Percentiles rank a stretch among this genome's conserved stretches.
These are phyloP conservation scores for Aurelia sp. DNA, from an alignment of 30 jellyfish, hydroid and myxozoan species.

Conservation along the genomic window DNA sequence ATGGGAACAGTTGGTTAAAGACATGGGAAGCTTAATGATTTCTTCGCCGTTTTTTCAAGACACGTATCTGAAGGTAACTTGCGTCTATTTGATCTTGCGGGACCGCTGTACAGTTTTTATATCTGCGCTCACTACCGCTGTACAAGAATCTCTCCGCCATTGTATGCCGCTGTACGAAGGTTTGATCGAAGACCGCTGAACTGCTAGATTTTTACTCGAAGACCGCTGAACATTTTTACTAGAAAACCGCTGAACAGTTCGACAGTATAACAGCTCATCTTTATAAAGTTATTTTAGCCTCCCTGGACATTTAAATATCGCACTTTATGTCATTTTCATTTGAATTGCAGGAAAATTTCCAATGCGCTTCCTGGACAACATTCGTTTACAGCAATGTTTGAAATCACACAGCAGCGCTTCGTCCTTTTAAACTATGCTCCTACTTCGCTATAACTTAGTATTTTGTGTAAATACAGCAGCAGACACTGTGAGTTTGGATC, in stretches of 20 bases:
- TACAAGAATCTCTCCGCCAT: conserved; percentile 28
- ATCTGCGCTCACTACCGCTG: conserved; percentile 11
- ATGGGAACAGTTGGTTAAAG: not conserved
- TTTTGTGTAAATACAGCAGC: too few species aligned
- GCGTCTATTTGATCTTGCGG: not conserved
- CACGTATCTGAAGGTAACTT: conserved; percentile 40
- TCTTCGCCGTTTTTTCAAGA: conserved; percentile 31
- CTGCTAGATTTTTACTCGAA: not conserved
- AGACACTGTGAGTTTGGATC: too few species aligned
- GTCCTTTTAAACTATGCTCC: too few species aligned
- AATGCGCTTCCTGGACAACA: too few species aligned
- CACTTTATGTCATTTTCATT: too few species aligned
- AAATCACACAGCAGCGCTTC: too few species aligned
- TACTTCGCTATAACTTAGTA: too few species aligned
- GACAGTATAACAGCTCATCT: too few species aligned
- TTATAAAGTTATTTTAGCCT: too few species aligned
- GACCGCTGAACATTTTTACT: conserved; percentile 43
- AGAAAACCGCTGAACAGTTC: conserved; percentile 11
- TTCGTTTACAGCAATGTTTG: too few species aligned
- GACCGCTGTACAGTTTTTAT: conserved; percentile 41
- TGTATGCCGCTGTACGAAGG: conserved; percentile 52
- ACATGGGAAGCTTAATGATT: conserved; percentile 41
- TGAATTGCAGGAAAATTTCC: too few species aligned
- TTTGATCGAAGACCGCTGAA: conserved; percentile 49
- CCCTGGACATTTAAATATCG: too few species aligned